Evolutionary conservation across 2,888 invertebrate species (phyloP), one percentile per base, ranked within the genome.

Genomic region (Blastobasis adustella): DNA sequence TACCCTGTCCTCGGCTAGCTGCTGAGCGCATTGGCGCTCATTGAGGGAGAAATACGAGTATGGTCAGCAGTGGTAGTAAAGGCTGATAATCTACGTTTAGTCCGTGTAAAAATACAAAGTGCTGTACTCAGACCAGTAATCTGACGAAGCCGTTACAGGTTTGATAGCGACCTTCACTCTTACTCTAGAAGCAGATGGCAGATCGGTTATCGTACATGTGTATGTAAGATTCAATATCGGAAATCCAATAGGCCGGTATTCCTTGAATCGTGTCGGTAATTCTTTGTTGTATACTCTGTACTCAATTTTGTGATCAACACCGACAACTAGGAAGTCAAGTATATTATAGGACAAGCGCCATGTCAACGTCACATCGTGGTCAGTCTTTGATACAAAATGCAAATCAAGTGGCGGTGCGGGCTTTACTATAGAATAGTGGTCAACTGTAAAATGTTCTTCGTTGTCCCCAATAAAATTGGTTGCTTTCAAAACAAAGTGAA

Each of bases 101-200:
- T 23, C 23, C 23, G 96, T 96, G 58, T 90, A 87, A 59, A 93
- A 90, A 3, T 90, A 82, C 47, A 88, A 73, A 43, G 87, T 89
- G 45, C 90, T 90, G 57, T 92, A 92, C 49, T 91, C 80, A 44
- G 96, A 95, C 95, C 95, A 96, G 76, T 91, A 87, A 39, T 90
- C 90, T 23, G 80, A 69, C 23, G 23, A 23, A 5, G 90, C 89
- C 53, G 69, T 73, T 39, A 77, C 79, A 23, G 93, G 90, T 67
- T 90, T 91, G 53, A 93, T 90, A 54, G 91, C 92, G 49, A 95
- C 92, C 58, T 94, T 87, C 1, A 95, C 90, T 59, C 94, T 93
- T 81, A 95, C 96, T 49, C 90, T 89, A 67, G 93, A 90, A 0
- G 94, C 91, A 77, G 92, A 93, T 51, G 90, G 86, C 46, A 94